phyloP scores from a whole-genome alignment of 2,113 vertebrate genomes.

The Phalacrocorax brasilianus region DNA sequence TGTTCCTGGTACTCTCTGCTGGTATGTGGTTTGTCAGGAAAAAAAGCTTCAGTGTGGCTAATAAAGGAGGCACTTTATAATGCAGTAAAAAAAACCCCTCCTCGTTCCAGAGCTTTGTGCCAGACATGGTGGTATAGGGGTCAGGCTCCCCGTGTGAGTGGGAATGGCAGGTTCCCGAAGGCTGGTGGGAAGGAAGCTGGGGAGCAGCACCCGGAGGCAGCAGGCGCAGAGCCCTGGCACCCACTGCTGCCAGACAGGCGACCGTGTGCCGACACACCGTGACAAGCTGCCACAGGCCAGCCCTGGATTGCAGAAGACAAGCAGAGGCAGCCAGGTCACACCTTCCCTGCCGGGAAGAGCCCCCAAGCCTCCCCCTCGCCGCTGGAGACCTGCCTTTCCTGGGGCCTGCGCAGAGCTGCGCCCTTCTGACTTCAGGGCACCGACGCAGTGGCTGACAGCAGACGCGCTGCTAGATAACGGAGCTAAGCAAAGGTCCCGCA shows the following conservation, averaged over 20 bases:
- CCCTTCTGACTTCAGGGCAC: background rate
- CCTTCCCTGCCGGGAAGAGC: background rate
- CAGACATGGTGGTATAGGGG: background rate
- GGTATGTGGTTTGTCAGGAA: constrained; percentile 45
- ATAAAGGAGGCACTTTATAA: constrained; percentile 10
- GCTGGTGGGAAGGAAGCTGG: background rate
- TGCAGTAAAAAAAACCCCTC: background rate
- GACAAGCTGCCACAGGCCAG: background rate
- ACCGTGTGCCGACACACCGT: background rate
- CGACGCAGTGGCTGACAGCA: rapidly evolving
- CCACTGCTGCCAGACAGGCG: background rate
- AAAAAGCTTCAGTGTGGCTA: background rate
- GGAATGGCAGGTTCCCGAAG: background rate
- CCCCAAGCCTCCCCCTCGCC: rapidly evolving
- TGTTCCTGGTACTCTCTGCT: constrained; percentile 35
- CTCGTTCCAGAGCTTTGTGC: rapidly evolving
- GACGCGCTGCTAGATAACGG: background rate
- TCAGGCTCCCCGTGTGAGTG: background rate
- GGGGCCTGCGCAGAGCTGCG: rapidly evolving
- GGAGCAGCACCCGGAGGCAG: background rate
- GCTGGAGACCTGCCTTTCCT: background rate
- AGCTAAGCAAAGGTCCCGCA: background rate
- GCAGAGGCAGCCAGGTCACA: background rate
- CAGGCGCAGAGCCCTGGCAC: background rate
- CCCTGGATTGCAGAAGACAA: background rate